Evolutionary conservation across 2,113 vertebrate species (phyloP).

Genomic region (Chlorodrepanis virens): DNA sequence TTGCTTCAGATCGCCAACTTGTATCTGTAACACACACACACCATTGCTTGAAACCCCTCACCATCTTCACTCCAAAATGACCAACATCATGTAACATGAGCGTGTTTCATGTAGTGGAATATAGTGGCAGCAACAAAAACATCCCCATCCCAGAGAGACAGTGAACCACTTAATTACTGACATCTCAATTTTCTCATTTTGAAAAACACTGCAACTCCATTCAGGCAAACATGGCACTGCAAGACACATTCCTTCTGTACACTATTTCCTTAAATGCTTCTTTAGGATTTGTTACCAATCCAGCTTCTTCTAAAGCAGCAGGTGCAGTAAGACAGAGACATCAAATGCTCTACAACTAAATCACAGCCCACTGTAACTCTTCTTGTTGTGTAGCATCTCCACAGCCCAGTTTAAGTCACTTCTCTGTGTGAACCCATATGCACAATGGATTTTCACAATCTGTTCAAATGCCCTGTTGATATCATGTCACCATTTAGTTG

Average conservation of each 20-base stretch:
- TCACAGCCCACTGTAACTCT: neutral
- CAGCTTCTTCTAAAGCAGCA: neutral
- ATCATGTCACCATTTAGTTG: neutral
- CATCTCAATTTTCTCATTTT: neutral
- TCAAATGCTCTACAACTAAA: neutral
- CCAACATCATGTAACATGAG: fast-evolving
- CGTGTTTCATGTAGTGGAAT: neutral
- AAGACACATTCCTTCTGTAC: fast-evolving
- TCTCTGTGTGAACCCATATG: neutral
- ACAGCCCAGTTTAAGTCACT: neutral
- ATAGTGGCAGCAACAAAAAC: neutral
- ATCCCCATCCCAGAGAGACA: neutral
- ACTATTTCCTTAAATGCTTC: neutral
- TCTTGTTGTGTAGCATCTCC: neutral
- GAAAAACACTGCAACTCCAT: neutral
- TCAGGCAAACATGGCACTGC: neutral
- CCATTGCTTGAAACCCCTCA: neutral
- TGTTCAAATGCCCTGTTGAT: neutral
- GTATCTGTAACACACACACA: slow-evolving; percentile 80
- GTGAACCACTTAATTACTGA: neutral
- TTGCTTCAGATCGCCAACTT: slow-evolving; percentile 97
- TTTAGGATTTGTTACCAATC: neutral
- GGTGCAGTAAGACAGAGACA: neutral
- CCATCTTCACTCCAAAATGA: neutral
- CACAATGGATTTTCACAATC: neutral